Base-by-base conservation (phyloP, 2,113 vertebrate species). In the Acrocephalus arundinaceus region DNA sequence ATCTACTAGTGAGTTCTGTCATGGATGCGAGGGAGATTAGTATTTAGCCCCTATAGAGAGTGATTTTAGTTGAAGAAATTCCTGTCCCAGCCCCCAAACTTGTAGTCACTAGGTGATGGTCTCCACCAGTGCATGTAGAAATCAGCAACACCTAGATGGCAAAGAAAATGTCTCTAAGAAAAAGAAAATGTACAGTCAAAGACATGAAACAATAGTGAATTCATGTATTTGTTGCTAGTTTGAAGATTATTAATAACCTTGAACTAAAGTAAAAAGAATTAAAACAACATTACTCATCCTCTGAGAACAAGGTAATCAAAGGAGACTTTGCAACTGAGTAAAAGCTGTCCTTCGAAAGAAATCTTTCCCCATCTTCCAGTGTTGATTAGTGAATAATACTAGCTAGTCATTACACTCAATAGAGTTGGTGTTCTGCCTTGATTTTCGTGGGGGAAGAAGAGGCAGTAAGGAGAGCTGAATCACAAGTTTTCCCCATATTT, bases 221-320 rank as follows among this genome's bases (percentile, higher is more conserved):
- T 71, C 10, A 7, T 87, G 39, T 54, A 48, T 59, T 21, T 61
- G 61, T 54, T 87, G 24, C 55, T 67, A 57, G 37, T 39, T 72
- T 67, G 54, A 88, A 86, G 63, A 70, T 79, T 46, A 90, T 90
- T 88, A 95, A 94, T 84, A 95, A 87, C 55, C 68, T 80, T 68
- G 85, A 94, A 88, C 90, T 78, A 85, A 95, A 87, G 39, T 41
- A 83, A 85, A 95, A 93, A 86, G 45, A 88, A 95, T 59, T 94
- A 80, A 93, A 93, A 91, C 43, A 46, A 94, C 73, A 89, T 97
- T 96, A 97, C 55, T 97, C 96, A 97, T 88, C 84, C 81, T 89
- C 61, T 87, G 67, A 90, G 74, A 96, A 57, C 41, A 89, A 70
- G 85, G 74, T 75, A 95, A 95, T 87, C 70, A 93, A 96, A 94